Percentiles rank a stretch among this genome's conserved stretches.
These are phyloP conservation scores for Pristiophorus japonicus DNA, from an alignment of 2,113 vertebrate species.

Conservation along the genomic window DNA sequence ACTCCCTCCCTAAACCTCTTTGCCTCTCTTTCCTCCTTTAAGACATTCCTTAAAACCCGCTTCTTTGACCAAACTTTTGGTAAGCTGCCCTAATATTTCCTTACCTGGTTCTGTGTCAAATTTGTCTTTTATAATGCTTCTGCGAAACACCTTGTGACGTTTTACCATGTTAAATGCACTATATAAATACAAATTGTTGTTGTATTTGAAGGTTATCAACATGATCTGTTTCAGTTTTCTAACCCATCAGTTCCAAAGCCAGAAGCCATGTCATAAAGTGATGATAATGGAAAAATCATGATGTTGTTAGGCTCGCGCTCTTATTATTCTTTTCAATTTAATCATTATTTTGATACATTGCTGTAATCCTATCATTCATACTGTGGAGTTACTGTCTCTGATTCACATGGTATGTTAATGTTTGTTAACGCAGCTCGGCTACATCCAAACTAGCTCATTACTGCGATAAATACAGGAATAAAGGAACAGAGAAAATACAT, in stretches of 20 bases:
- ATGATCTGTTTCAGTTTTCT: not conserved
- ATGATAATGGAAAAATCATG: not conserved
- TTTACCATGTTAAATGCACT: no score
- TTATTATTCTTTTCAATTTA: not conserved
- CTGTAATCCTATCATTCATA: not conserved
- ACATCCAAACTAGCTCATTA: not conserved
- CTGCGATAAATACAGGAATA: not conserved
- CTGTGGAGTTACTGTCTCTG: not conserved
- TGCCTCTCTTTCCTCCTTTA: no score
- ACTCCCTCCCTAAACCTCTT: no score
- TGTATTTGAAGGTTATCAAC: not conserved
- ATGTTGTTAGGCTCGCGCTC: not conserved
- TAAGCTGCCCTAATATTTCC: no score
- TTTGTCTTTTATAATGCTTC: no score
- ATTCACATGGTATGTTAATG: not conserved
- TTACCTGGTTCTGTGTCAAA: no score
- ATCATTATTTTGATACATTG: not conserved
- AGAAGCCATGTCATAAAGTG: not conserved
- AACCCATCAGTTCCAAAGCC: not conserved
- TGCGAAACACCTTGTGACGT: no score
- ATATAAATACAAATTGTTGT: no score
- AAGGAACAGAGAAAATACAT: not conserved
- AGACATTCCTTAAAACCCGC: no score
- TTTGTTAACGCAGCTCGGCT: not conserved
- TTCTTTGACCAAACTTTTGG: no score